phyloP scores from a whole-genome alignment of 1,140 invertebrate genomes.

The Drosophila parabipectinata region DNA sequence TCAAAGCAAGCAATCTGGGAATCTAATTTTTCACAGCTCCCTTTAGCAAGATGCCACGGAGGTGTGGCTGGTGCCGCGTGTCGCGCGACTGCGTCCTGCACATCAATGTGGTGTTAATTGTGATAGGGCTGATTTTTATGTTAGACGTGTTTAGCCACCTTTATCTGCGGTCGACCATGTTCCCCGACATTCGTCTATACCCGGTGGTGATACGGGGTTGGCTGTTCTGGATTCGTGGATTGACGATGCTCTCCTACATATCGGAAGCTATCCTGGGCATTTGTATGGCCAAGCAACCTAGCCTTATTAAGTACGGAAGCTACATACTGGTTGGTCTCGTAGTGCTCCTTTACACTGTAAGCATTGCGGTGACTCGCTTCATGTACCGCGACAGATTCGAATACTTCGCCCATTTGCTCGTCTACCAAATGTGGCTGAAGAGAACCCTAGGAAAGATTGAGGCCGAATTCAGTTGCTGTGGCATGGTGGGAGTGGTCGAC shows the following conservation, averaged over 20 bases:
- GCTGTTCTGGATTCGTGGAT: constrained; percentile 22
- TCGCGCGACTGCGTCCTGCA: constrained; percentile 42
- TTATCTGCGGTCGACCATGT: background rate
- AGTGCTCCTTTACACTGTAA: constrained; percentile 13
- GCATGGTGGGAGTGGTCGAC: constrained; percentile 38
- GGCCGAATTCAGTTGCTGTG: constrained; percentile 44
- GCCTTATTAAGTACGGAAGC: constrained; percentile 12
- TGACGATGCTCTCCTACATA: constrained; percentile 14
- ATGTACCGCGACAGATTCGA: background rate
- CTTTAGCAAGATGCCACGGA: constrained; percentile 10
- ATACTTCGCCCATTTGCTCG: constrained; percentile 23
- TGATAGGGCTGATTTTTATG: constrained; percentile 42
- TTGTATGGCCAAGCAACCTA: constrained; percentile 12
- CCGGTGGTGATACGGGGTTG: constrained; percentile 14
- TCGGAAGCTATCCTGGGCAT: constrained; percentile 41
- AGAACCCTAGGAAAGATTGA: constrained; percentile 21
- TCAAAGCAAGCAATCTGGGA: constrained; percentile 60
- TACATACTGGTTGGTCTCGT: constrained; percentile 31
- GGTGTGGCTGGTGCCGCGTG: constrained; percentile 11
- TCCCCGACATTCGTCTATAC: constrained; percentile 7
- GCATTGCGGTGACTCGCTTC: constrained; percentile 34
- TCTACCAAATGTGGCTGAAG: constrained; percentile 28
- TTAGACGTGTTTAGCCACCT: constrained; percentile 47
- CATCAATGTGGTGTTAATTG: constrained; percentile 42
- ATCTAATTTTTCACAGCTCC: background rate